Evolutionary conservation across 2,888 invertebrate species (phyloP).

Genomic region (Eudemis profundana): DNA sequence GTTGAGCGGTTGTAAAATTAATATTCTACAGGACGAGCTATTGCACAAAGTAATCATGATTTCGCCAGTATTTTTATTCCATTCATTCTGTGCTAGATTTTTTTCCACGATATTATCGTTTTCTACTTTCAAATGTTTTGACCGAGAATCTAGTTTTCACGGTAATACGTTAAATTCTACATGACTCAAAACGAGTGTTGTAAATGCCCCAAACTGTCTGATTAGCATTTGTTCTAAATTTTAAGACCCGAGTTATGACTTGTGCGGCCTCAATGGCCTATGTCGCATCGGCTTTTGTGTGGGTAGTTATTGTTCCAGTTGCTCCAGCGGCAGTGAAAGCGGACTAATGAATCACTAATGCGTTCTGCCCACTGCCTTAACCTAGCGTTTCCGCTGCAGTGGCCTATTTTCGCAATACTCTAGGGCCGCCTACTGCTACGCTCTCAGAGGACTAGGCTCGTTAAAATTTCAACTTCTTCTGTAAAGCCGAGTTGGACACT

Average conservation of each 20-base stretch:
- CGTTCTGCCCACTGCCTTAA: slow-evolving; percentile 65
- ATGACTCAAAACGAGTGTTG: slow-evolving; percentile 15
- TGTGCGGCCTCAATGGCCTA: slow-evolving; percentile 24
- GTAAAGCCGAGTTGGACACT: no score
- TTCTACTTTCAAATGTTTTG: not conserved
- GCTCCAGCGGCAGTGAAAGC: slow-evolving; percentile 66
- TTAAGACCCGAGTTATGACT: slow-evolving; percentile 22
- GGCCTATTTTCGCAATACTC: slow-evolving; percentile 70
- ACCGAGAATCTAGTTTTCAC: not conserved
- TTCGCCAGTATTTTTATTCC: not conserved
- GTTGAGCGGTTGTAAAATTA: not conserved
- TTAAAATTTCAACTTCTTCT: slow-evolving; percentile 3
- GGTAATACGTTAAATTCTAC: not conserved
- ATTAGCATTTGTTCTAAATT: slow-evolving; percentile 33
- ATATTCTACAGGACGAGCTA: no score
- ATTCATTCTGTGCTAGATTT: not conserved
- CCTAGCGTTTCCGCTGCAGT: slow-evolving; percentile 67
- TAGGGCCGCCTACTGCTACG: slow-evolving; percentile 46
- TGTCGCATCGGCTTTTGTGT: slow-evolving; percentile 49
- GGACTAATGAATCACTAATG: slow-evolving; percentile 73
- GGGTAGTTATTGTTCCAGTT: slow-evolving; percentile 71
- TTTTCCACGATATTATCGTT: not conserved
- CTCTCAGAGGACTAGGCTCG: slow-evolving; percentile 27
- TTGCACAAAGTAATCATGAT: not conserved
- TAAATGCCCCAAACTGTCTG: slow-evolving; percentile 6